Conservation (phyloP, 1,140 invertebrate species). For the Patella vulgata region DNA sequence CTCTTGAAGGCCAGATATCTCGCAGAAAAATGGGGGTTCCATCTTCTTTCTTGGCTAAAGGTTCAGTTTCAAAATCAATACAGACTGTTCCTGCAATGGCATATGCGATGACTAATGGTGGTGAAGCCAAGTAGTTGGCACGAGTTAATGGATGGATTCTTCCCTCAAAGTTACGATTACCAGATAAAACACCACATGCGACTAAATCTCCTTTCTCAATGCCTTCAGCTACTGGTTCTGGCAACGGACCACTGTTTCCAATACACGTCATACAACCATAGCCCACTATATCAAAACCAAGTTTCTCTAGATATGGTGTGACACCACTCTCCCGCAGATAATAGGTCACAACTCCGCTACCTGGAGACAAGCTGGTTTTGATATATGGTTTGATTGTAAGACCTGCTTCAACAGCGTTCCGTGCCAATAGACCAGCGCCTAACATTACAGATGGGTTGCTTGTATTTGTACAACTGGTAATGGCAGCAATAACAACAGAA, state of each 20-base stretch:
- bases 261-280: slow-evolving; percentile 99
- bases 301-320: slow-evolving; percentile 82
- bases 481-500: slow-evolving; percentile 95
- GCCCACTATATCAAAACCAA: slow-evolving; percentile 95
- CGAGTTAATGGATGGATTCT: slow-evolving; percentile 95
- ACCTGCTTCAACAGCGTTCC: slow-evolving; percentile 93
- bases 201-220: slow-evolving; percentile 93
- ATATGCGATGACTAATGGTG: slow-evolving; percentile 95
- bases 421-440: slow-evolving; percentile 91
- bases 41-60: slow-evolving; percentile 75
- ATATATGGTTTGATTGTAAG: slow-evolving; percentile 90
- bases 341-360: slow-evolving; percentile 97
- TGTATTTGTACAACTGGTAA: slow-evolving; percentile 98
- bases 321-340: slow-evolving; percentile 91
- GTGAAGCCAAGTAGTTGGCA: slow-evolving; percentile 96
- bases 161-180: slow-evolving; percentile 98
- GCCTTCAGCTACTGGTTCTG: slow-evolving; percentile 88
- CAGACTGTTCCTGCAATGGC: slow-evolving; percentile 93
- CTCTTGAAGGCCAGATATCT: neutral
- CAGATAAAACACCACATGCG: slow-evolving; percentile 93
- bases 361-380: slow-evolving; percentile 96
- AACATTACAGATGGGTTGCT: slow-evolving; percentile 98
- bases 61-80: slow-evolving; percentile 93
- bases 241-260: slow-evolving; percentile 94
- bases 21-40: neutral